Evolutionary conservation across 1,140 invertebrate species (phyloP).

Genomic region (Trinorchestia longiramus): DNA sequence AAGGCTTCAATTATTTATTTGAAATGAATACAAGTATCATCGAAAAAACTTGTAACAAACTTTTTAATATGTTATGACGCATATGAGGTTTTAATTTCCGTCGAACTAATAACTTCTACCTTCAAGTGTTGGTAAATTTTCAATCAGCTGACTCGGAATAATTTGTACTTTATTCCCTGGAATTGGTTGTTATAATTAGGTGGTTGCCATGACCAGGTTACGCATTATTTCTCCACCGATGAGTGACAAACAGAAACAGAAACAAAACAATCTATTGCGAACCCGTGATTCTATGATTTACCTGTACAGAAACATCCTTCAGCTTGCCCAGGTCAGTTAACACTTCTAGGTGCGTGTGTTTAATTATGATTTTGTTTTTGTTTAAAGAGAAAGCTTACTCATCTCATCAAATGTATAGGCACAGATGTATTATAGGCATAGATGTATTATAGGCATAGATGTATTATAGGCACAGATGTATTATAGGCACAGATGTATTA

Average conservation of each 20-base stretch:
- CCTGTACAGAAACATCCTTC: neutral
- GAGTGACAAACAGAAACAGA: neutral
- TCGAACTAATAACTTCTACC: neutral
- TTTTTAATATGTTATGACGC: neutral
- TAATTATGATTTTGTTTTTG: neutral
- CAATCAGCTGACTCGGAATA: neutral
- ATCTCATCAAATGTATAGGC: no score
- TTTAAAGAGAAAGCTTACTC: no score
- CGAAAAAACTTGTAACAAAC: neutral
- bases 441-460: no score
- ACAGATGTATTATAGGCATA: no score
- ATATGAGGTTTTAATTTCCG: neutral
- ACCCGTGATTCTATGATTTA: neutral
- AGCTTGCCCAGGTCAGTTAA: neutral
- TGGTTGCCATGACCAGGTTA: neutral
- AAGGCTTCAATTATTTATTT: neutral
- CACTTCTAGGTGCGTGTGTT: neutral
- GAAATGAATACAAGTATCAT: neutral
- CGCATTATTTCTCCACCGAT: neutral
- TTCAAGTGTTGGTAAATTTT: neutral
- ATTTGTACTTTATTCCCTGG: neutral
- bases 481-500: no score
- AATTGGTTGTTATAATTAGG: neutral
- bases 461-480: no score
- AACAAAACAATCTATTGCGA: neutral